Evolutionary conservation across 2,888 invertebrate genomes (phyloP).

Genomic region (Coleophora flavipennella): DNA sequence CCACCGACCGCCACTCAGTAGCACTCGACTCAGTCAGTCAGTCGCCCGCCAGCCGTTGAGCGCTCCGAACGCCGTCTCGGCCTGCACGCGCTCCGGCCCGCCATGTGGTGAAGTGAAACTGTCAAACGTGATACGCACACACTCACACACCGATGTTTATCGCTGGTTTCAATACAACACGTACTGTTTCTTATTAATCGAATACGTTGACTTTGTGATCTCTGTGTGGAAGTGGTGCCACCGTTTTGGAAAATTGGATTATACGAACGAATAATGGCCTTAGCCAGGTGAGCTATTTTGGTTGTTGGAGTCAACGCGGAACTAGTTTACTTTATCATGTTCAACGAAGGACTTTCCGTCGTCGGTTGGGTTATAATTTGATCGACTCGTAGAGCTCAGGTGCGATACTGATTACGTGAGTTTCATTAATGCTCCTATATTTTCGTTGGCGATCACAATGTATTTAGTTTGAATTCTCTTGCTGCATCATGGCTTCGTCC

Average conservation of each 20-base stretch:
- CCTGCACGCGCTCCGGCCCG: slow-evolving; percentile 40
- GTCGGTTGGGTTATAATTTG: slow-evolving; percentile 41
- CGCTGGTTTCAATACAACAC: slow-evolving; percentile 37
- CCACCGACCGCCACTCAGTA: slow-evolving; percentile 18
- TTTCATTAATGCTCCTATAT: neutral
- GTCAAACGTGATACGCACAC: slow-evolving; percentile 66
- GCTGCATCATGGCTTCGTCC: slow-evolving; percentile 20
- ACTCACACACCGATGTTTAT: slow-evolving; percentile 52
- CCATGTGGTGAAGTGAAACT: slow-evolving; percentile 72
- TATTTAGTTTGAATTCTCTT: slow-evolving; percentile 1
- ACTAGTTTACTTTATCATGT: slow-evolving; percentile 64
- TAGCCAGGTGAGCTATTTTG: slow-evolving; percentile 72
- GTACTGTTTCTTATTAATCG: slow-evolving; percentile 20
- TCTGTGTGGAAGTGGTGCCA: slow-evolving; percentile 60
- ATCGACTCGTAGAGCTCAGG: slow-evolving; percentile 31
- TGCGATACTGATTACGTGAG: slow-evolving; percentile 24
- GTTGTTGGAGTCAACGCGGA: slow-evolving; percentile 70
- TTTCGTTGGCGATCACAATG: neutral
- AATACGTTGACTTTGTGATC: slow-evolving; percentile 41
- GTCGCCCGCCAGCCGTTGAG: slow-evolving; percentile 59
- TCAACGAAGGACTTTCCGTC: slow-evolving; percentile 57
- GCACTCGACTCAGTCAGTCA: slow-evolving; percentile 19
- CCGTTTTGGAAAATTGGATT: slow-evolving; percentile 68
- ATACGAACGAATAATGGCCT: slow-evolving; percentile 70
- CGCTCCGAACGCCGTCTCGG: slow-evolving; percentile 45